Base-by-base conservation (phyloP, 2,888 invertebrate species). In the Leptogaster cylindrica region DNA sequence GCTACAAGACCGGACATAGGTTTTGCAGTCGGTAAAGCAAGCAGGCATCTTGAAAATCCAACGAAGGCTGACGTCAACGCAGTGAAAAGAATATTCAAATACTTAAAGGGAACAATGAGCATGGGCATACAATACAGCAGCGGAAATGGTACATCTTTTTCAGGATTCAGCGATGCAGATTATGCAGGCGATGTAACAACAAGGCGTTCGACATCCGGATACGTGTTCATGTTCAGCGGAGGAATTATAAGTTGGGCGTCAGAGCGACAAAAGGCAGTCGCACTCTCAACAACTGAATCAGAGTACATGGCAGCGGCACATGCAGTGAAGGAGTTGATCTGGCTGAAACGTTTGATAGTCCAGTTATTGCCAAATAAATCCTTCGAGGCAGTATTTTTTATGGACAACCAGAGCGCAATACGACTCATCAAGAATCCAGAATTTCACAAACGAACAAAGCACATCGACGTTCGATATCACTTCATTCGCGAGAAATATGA, bases 281-380 rank as follows among this genome's bases (percentile, higher is more conserved):
- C 73, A 6, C 67, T 71, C 5, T 75, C 72, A 2, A 73, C 73
- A 1, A 72, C 71, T 2, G 73, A 74, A 51, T 69, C 74, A 4
- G 74, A 74, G 52, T 71, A 70, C 61, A 65, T 74, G 1, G 73
- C 73, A 3, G 72, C 72, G 16, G 50, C 69, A 10, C 46, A 71
- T 31, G 68, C 71, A 12, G 58, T 68, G 8, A 70, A 72, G 44
- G 73, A 73, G 65, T 31, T 73, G 18, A 44, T 67, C 14, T 69
- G 67, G 64, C 27, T 67, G 16, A 55, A 68, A 2, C 27, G 28
- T 5, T 44, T 66, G n/a, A n/a, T n/a, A n/a, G n/a, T n/a, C n/a
- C n/a, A n/a, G n/a, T n/a, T n/a, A n/a, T n/a, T n/a, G n/a, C n/a
- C n/a, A n/a, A n/a, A n/a, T n/a, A n/a, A n/a, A n/a, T n/a, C n/a